These are phyloP conservation scores for Tragelaphus buxtoni DNA, from an alignment of 2,113 vertebrate species.

Conservation along the genomic window DNA sequence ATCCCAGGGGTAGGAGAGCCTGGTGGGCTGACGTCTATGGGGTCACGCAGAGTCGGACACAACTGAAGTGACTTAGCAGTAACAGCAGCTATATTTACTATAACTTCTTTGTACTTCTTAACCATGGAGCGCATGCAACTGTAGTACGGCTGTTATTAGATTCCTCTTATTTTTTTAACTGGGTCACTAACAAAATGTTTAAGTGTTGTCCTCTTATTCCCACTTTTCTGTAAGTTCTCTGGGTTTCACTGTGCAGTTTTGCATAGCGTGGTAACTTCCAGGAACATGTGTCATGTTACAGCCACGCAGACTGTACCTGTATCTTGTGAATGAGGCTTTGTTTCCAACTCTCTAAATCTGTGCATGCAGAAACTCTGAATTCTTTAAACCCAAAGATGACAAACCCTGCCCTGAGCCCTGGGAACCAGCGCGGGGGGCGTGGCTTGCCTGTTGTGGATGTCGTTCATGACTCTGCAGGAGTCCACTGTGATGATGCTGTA, in stretches of 20 bases:
- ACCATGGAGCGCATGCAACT: neutral
- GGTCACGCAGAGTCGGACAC: too few relatives aligned
- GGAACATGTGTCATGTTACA: neutral
- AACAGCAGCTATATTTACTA: too few relatives aligned
- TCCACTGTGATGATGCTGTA: slow-evolving; percentile 94
- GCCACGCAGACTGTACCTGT: neutral
- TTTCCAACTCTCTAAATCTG: neutral
- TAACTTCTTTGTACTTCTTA: neutral
- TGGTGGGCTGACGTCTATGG: too few relatives aligned
- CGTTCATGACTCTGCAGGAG: slow-evolving; percentile 85
- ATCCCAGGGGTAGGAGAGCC: too few relatives aligned
- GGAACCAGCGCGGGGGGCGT: neutral
- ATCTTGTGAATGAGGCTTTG: neutral
- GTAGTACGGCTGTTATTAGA: neutral
- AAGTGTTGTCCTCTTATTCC: neutral
- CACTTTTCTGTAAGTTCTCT: neutral
- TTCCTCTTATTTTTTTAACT: neutral
- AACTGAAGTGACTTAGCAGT: too few relatives aligned
- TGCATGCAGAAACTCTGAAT: neutral
- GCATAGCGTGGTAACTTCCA: neutral
- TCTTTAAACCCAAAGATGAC: neutral
- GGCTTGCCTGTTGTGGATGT: slow-evolving; percentile 90
- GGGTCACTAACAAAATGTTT: neutral
- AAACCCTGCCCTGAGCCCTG: neutral
- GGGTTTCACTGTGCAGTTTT: neutral